Base-by-base conservation (phyloP, 2,113 vertebrate species). In the Chamaetylas fuelleborni region DNA sequence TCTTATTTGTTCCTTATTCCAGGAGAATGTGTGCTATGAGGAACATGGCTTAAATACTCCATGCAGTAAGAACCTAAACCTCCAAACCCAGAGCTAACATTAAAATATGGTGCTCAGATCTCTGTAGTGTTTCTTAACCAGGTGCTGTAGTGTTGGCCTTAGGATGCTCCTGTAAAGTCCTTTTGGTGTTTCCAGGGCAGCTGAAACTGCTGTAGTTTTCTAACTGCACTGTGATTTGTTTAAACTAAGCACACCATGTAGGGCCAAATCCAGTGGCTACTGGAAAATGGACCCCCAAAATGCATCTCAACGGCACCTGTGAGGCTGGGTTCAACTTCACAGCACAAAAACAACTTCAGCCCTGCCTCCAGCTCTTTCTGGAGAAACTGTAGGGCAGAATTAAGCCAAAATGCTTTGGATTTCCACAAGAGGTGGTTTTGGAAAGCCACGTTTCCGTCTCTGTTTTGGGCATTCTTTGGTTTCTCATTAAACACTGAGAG, bases 1-100 rank as follows among this genome's bases (percentile, higher is more conserved):
- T 43, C n/a, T 85, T 78, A 66, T 67, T 86, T 92, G 28, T 88
- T 80, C 88, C 36, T 89, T 87, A 65, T 86, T 96, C n/a, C 67
- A 65, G 76, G 38, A 77, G 83, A 91, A 88, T 2, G 8, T 33
- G 65, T 45, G 28, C 79, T 70, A 6, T 54, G 71, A 95, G 69
- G 57, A 88, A 65, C 47, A 8, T 25, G 19, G 28, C 17, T 18
- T 34, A 58, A 87, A 43, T 71, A 74, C 62, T 81, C 58, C n/a
- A 22, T 17, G 48, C 58, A 42, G 33, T 65, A 36, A 56, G 19
- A 90, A 73, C 50, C 33, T 38, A 90, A 86, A 48, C n/a, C 17
- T 42, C 33, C 22, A 22, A 86, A 73, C 16, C 11, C 25, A 72
- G 65, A 64, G 8, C 34, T 58, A 20, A 53, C 0, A 42, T 50